Conservation (phyloP, 1,140 invertebrate species). For the Trichonephila clavata region DNA sequence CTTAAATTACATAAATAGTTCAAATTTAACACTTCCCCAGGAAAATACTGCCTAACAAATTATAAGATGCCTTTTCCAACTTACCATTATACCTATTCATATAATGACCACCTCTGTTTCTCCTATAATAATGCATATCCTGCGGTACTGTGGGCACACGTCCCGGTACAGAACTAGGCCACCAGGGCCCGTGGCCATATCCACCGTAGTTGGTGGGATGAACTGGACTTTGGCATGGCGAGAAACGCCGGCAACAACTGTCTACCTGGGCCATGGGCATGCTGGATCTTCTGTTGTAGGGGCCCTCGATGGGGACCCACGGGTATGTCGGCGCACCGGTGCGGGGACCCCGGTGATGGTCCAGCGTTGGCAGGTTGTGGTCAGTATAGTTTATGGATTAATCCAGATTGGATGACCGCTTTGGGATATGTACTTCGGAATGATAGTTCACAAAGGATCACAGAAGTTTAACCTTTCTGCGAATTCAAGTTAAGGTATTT, state of each 20-base stretch:
- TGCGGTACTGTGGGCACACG: constrained; percentile 24
- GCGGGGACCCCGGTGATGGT: constrained; percentile 65
- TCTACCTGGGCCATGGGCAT: constrained; percentile 74
- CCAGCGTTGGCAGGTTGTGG: constrained; percentile 61
- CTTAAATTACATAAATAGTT: too few species aligned
- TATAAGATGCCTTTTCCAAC: neutral
- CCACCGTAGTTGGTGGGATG: constrained; percentile 38
- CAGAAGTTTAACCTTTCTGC: too few species aligned
- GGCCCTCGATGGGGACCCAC: constrained; percentile 58
- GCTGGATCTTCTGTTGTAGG: constrained; percentile 6
- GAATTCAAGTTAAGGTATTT: too few species aligned
- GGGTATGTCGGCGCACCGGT: constrained; percentile 69
- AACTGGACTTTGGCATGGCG: constrained; percentile 59
- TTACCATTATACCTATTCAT: constrained; percentile 54
- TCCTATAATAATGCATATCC: constrained; percentile 64
- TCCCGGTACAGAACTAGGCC: constrained; percentile 34
- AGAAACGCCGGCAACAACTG: constrained; percentile 61
- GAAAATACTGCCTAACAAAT: neutral
- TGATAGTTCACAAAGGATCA: too few species aligned
- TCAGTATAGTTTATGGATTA: neutral
- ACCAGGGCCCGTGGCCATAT: constrained; percentile 63
- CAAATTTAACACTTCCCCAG: neutral
- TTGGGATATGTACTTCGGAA: too few species aligned
- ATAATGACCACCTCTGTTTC: constrained; percentile 52
- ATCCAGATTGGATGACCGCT: neutral